These are phyloP conservation scores for Neodiprion virginianus DNA, from an alignment of 1,140 invertebrate genomes.

Conservation along the genomic window DNA sequence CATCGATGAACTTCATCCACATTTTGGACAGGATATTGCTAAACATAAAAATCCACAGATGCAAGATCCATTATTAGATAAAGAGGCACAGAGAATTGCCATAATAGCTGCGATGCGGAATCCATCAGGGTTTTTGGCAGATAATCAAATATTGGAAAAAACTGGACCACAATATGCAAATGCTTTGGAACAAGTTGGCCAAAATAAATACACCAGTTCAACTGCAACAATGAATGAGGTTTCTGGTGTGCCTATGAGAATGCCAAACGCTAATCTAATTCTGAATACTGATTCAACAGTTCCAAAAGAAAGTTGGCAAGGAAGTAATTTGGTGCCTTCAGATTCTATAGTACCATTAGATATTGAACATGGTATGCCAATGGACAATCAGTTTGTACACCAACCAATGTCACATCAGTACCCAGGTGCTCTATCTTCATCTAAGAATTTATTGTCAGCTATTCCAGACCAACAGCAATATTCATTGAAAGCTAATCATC, in stretches of 20 bases:
- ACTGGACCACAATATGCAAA: background rate
- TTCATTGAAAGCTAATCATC: background rate
- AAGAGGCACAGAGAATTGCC: conserved; percentile 17
- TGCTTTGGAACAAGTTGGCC: background rate
- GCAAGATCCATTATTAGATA: conserved; percentile 5
- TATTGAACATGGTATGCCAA: background rate
- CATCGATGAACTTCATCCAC: background rate
- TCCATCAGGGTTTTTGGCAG: background rate
- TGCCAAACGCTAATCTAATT: background rate
- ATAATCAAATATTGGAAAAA: background rate
- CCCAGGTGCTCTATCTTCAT: background rate
- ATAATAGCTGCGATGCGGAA: conserved; percentile 19
- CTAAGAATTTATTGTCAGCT: background rate
- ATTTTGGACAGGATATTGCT: background rate
- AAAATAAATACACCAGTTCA: background rate
- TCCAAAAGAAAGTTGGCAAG: background rate
- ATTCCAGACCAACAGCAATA: background rate
- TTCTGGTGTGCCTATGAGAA: background rate
- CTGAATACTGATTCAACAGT: background rate
- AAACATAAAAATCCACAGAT: background rate
- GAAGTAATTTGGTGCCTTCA: background rate
- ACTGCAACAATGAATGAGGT: background rate
- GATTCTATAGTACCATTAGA: background rate
- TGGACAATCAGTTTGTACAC: background rate
- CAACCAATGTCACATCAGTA: background rate